A percentile compares a stretch with the other conserved stretches of the same genome.
Evolutionary conservation across 2,113 vertebrate species (phyloP).

Genomic region (Anser brachyrhynchus): DNA sequence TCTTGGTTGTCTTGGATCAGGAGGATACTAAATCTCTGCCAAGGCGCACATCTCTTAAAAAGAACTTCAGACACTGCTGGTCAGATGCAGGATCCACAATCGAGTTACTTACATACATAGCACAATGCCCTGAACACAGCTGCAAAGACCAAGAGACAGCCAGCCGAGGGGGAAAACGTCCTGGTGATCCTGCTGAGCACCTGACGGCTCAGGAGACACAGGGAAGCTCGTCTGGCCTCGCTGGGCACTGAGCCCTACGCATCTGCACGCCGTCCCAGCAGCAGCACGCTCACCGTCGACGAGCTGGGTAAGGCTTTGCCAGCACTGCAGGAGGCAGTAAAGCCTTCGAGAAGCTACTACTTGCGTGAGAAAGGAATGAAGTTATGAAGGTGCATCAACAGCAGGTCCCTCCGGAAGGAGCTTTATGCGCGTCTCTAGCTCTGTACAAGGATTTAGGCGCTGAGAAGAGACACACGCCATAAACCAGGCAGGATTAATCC

Average conservation of each 20-base stretch:
- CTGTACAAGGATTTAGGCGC: not conserved
- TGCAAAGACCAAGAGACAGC: not conserved
- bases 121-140: not conserved
- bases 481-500: not conserved
- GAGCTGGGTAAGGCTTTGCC: not conserved
- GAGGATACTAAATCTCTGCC: not conserved
- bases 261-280: not conserved
- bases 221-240: not conserved
- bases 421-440: not conserved
- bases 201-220: not conserved
- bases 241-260: not conserved
- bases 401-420: not conserved
- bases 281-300: not conserved
- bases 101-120: not conserved
- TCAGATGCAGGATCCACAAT: not conserved
- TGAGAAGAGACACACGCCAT: rapidly evolving
- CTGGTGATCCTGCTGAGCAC: rapidly evolving
- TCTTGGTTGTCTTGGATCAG: not conserved
- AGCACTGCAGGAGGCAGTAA: not conserved
- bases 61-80: not conserved
- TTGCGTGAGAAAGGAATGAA: not conserved
- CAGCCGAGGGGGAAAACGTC: not conserved
- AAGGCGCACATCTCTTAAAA: not conserved
- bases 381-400: not conserved
- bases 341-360: not conserved